Evolutionary conservation across 2,113 vertebrate genomes (phyloP), one percentile per base, ranked within the genome.

Genomic region (Gallinago jamesoni): DNA sequence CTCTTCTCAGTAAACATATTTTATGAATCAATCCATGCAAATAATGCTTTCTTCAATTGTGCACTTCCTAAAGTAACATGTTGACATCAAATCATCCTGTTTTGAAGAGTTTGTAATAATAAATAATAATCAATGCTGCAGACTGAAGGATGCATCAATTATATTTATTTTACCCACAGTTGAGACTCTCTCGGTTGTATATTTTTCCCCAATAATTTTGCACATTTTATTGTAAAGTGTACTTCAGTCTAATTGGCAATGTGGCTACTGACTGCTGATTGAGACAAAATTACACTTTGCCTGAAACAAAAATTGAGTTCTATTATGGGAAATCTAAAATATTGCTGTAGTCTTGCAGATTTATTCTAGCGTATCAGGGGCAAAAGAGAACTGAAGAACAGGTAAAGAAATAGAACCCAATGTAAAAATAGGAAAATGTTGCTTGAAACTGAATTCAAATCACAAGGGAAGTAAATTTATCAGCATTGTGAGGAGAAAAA

Each of bases 81-180:
- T 93, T 96, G 97, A 96, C 95, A 96, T 91, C 87, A 93, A 93
- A 79, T 97, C 97, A 97, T 97, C 90, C 90, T 92, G 93, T 95
- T 96, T 92, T 93, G 96, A 98, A 97, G 96, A 97, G 95, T 97
- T 96, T 93, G 80, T 84, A 97, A 95, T 97, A 97, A 98, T 97
- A 98, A 98, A 96, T 97, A 96, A 95, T 97, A 97, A 98, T 98
- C 96, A 96, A 89, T 97, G 94, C 95, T 86, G 84, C 78, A 92
- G 87, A 92, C 78, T 90, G 97, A 97, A 96, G 90, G 85, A 76
- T 86, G 72, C 89, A 96, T 97, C 96, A 95, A 90, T 97, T 98
- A 93, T 89, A 94, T 93, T 96, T 95, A 94, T 97, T 97, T 97
- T 96, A 93, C 82, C 80, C 77, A 77, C 89, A 84, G 67, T 63